Conservation (phyloP, 2,113 vertebrate species). For the Cephalopholis sonnerati region DNA sequence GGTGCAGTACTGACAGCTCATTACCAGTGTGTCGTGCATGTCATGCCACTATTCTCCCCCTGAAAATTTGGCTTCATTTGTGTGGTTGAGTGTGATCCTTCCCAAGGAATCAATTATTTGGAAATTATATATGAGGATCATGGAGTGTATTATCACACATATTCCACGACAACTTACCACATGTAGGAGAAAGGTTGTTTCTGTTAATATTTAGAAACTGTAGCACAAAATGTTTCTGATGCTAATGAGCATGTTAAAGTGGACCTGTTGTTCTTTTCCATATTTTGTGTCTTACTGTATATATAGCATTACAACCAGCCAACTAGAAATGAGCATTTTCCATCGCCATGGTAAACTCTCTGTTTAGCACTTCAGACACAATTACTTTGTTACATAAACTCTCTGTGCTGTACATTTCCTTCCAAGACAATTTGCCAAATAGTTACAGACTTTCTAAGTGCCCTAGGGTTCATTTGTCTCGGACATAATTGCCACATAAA, state of each 20-base stretch:
- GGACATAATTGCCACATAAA: slow-evolving; percentile 42
- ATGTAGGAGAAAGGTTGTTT: not conserved
- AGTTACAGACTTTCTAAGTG: no score
- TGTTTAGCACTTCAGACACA: no score
- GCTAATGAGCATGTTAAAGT: not conserved
- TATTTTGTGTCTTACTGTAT: no score
- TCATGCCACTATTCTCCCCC: not conserved
- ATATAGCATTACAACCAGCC: no score
- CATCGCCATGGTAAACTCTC: no score
- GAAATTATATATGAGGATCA: not conserved
- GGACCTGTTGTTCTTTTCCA: no score
- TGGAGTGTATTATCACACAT: not conserved
- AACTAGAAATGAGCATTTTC: no score
- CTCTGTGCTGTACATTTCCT: no score
- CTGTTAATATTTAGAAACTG: not conserved
- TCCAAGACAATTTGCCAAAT: no score
- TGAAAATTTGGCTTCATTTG: slow-evolving; percentile 2
- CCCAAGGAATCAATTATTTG: not conserved
- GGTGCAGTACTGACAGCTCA: slow-evolving; percentile 50
- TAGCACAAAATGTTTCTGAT: no score
- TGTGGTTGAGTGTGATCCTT: not conserved
- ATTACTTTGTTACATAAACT: no score
- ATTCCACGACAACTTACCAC: not conserved
- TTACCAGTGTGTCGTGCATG: slow-evolving; percentile 33
- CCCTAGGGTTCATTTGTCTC: slow-evolving; percentile 26